phyloP scores from a whole-genome alignment of 64 coral and sea anemone genomes.

The Porites australiensis region DNA sequence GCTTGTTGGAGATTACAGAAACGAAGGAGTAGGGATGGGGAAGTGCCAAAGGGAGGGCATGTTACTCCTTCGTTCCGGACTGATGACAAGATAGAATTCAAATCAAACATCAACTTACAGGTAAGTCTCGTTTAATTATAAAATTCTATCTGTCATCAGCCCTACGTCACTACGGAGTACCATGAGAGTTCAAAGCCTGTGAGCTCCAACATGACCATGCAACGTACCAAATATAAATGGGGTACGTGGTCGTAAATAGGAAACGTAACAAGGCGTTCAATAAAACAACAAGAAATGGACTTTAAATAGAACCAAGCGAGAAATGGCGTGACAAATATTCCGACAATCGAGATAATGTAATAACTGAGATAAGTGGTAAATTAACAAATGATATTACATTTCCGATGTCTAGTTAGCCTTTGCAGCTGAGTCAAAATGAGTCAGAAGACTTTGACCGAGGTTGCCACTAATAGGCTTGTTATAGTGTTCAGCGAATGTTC shows the following conservation, averaged over 20 bases:
- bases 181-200: slow-evolving; percentile 24
- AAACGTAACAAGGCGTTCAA: not conserved
- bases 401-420: slow-evolving; percentile 18
- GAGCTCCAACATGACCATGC: not conserved
- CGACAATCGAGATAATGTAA: not conserved
- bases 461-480: not conserved
- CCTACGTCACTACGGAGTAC: slow-evolving; percentile 40
- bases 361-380: not conserved
- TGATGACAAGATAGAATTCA: slow-evolving; percentile 71
- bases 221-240: not conserved
- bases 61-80: slow-evolving; percentile 79
- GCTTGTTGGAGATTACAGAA: slow-evolving; percentile 69
- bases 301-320: not conserved
- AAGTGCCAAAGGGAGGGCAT: slow-evolving; percentile 46
- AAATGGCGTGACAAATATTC: not conserved
- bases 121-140: slow-evolving; percentile 52
- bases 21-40: slow-evolving; percentile 25
- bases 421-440: not conserved
- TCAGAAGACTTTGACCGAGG: slow-evolving; percentile 18
- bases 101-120: slow-evolving; percentile 65
- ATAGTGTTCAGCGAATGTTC: slow-evolving; percentile 19
- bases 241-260: slow-evolving; percentile 21
- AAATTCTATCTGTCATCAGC: slow-evolving; percentile 49
- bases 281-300: not conserved
- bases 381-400: slow-evolving; percentile 17